phyloP scores from a whole-genome alignment of 2,888 invertebrate genomes.

The Acheta domesticus region DNA sequence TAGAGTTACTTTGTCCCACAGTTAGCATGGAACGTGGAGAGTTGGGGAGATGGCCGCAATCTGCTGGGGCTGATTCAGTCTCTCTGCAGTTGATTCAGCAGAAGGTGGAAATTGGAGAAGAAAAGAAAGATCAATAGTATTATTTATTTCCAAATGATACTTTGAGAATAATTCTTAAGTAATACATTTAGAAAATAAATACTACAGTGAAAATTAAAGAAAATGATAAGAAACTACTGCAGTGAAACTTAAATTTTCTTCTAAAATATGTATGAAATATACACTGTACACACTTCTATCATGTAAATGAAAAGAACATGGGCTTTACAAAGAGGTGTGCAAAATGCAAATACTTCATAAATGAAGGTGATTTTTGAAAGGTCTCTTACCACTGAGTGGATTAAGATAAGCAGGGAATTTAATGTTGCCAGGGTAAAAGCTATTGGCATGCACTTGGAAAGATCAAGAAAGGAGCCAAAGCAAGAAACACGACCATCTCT shows the following conservation, averaged over 20 bases:
- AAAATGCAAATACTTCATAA: too few species aligned
- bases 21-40: conserved; percentile 31
- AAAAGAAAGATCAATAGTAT: neutral
- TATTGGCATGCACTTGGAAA: too few species aligned
- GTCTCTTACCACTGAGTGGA: too few species aligned
- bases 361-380: too few species aligned
- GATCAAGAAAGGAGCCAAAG: conserved; percentile 24
- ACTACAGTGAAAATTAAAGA: too few species aligned
- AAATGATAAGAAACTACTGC: too few species aligned
- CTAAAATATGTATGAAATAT: too few species aligned
- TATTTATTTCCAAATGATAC: neutral
- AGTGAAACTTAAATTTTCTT: too few species aligned
- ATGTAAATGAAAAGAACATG: neutral
- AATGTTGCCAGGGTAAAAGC: too few species aligned
- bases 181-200: neutral
- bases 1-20: conserved; percentile 25
- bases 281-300: too few species aligned
- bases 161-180: neutral
- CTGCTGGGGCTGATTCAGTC: conserved; percentile 47
- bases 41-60: conserved; percentile 50
- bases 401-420: too few species aligned
- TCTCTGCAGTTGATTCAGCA: conserved; percentile 42
- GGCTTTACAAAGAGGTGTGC: neutral
- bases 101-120: conserved; percentile 19
- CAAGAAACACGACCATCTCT: conserved; percentile 21